phyloP scores from a whole-genome alignment of 2,888 invertebrate species.

The Peribatodes rhomboidaria region DNA sequence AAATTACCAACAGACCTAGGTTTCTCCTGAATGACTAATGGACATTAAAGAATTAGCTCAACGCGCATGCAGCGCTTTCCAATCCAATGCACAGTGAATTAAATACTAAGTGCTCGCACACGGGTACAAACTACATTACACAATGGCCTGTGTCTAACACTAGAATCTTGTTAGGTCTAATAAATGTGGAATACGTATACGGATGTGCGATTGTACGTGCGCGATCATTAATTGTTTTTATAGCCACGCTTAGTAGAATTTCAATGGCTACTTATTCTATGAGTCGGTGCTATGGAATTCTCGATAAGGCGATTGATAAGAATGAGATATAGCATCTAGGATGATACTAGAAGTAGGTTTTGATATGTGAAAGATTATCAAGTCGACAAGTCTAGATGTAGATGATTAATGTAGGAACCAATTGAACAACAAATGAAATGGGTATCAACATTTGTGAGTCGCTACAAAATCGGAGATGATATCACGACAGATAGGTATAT shows the following conservation, averaged over 20 bases:
- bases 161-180: conserved; percentile 26
- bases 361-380: no score
- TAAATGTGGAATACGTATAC: conserved; percentile 27
- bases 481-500: conserved; percentile 31
- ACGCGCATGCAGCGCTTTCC: conserved; percentile 68
- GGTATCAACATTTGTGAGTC: background rate
- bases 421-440: no score
- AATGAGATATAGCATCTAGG: background rate
- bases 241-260: conserved; percentile 22
- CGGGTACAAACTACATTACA: conserved; percentile 20
- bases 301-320: conserved; percentile 23
- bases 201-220: conserved; percentile 23
- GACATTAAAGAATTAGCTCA: conserved; percentile 74
- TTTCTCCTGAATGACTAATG: conserved; percentile 82
- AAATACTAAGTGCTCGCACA: conserved; percentile 33
- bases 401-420: no score
- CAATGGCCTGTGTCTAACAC: conserved; percentile 30
- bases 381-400: no score
- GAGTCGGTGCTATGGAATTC: conserved; percentile 15
- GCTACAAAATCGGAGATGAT: conserved; percentile 39
- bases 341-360: no score
- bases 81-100: conserved; percentile 51
- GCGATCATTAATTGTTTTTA: conserved; percentile 24
- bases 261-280: conserved; percentile 10
- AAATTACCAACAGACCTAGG: conserved; percentile 76